Percentiles rank a stretch among this genome's conserved stretches.
These are phyloP conservation scores for Drosophila ezoana DNA, from an alignment of 2,888 invertebrate genomes.

Conservation along the genomic window DNA sequence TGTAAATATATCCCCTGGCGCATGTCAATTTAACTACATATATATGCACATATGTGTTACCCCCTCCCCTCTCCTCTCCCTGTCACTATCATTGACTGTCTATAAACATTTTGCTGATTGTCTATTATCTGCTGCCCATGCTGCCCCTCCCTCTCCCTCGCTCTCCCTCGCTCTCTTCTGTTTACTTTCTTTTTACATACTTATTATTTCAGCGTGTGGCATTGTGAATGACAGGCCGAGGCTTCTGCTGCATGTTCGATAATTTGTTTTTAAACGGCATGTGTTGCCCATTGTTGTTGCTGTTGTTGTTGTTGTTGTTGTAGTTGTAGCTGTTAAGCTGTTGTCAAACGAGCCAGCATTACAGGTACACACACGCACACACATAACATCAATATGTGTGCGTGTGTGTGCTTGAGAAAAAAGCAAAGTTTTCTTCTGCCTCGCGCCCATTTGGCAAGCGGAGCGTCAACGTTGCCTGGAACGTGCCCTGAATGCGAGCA, in stretches of 20 bases:
- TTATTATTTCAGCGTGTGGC: conserved; percentile 45
- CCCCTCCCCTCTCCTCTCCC: background rate
- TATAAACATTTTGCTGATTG: conserved; percentile 38
- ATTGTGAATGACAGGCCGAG: conserved; percentile 65
- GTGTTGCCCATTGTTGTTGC: conserved; percentile 39
- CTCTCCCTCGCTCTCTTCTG: conserved; percentile 12
- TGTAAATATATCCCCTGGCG: conserved; percentile 28
- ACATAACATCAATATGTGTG: conserved; percentile 6
- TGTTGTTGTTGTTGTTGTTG: conserved; percentile 36
- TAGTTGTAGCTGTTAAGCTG: conserved; percentile 49
- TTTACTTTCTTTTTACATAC: conserved; percentile 36
- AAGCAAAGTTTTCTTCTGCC: conserved; percentile 55
- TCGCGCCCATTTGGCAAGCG: conserved; percentile 67
- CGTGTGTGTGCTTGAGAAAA: conserved; percentile 36
- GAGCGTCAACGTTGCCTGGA: conserved; percentile 74
- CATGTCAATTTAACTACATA: conserved; percentile 32
- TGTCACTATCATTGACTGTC: conserved; percentile 56
- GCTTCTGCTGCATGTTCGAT: conserved; percentile 71
- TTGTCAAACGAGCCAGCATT: conserved; percentile 61
- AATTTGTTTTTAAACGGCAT: conserved; percentile 78
- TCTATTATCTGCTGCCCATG: background rate
- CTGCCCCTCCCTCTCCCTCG: background rate
- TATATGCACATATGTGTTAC: background rate
- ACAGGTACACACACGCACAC: conserved; percentile 53
- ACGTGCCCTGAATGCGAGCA: conserved; percentile 75